A percentile compares a stretch with the other conserved stretches of the same genome.
Evolutionary conservation across 2,888 invertebrate species (phyloP).

Genomic region (Ophion ellenae): DNA sequence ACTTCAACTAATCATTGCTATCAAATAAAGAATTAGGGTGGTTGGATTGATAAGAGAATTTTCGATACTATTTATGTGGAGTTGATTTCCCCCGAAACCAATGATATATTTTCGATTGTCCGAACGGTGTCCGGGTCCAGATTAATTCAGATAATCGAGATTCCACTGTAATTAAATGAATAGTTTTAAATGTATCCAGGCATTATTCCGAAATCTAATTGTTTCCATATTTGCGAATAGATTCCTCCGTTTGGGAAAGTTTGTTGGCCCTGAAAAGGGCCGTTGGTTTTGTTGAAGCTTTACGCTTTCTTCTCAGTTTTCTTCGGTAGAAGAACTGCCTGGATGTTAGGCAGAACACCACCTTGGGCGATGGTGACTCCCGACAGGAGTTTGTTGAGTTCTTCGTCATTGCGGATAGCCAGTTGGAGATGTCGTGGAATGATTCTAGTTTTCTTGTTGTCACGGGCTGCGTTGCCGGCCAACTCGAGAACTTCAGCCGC

Average conservation of each 20-base stretch:
- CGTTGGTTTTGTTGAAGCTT: conserved; percentile 57
- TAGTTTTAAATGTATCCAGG: neutral
- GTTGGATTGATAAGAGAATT: too few relatives aligned
- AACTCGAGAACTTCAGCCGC: conserved; percentile 89
- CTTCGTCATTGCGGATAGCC: conserved; percentile 92
- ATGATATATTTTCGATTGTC: too few relatives aligned
- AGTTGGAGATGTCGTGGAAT: conserved; percentile 91
- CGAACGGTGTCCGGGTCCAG: too few relatives aligned
- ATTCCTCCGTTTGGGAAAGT: conserved; percentile 22
- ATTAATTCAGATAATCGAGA: too few relatives aligned
- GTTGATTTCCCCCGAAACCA: too few relatives aligned
- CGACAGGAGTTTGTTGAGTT: conserved; percentile 90
- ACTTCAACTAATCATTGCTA: too few relatives aligned
- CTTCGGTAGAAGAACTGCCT: conserved; percentile 90
- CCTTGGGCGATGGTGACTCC: conserved; percentile 93
- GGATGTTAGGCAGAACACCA: conserved; percentile 92
- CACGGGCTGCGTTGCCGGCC: conserved; percentile 88
- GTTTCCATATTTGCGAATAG: neutral
- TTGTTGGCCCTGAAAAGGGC: conserved; percentile 57
- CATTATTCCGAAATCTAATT: neutral
- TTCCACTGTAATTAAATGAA: too few relatives aligned
- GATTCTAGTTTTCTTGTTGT: conserved; percentile 88
- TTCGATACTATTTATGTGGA: too few relatives aligned
- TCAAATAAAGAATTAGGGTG: too few relatives aligned
- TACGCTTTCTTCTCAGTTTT: conserved; percentile 84